Conservation (phyloP, 2,888 invertebrate genomes). For the Thereva unica region DNA sequence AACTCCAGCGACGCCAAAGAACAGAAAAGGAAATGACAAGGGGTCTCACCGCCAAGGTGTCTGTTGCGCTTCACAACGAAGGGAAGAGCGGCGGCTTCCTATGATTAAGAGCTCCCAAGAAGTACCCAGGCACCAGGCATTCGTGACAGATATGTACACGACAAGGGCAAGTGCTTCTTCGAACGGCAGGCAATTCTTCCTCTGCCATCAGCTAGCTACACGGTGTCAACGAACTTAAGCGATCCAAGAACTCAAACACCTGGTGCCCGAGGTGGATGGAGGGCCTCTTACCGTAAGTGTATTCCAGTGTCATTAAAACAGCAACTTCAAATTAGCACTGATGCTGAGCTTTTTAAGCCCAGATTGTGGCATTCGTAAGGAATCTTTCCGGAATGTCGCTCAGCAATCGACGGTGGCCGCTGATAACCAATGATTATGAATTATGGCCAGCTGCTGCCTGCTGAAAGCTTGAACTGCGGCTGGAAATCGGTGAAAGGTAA, state of each 20-base stretch:
- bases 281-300: slow-evolving; percentile 10
- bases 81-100: slow-evolving; percentile 3
- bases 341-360: not conserved
- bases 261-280: slow-evolving; percentile 8
- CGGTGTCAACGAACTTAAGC: slow-evolving; percentile 22
- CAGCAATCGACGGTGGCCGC: too few relatives aligned
- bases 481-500: slow-evolving; percentile 13
- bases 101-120: slow-evolving; percentile 6
- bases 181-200: slow-evolving; percentile 24
- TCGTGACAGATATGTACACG: slow-evolving; percentile 27
- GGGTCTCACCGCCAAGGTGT: slow-evolving; percentile 12
- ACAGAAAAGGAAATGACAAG: slow-evolving; percentile 28
- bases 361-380: slow-evolving; percentile 4
- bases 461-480: too few relatives aligned
- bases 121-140: slow-evolving; percentile 11
- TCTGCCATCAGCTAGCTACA: not conserved
- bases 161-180: slow-evolving; percentile 23
- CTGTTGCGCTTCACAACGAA: slow-evolving; percentile 8
- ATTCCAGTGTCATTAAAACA: slow-evolving; percentile 5
- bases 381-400: not conserved
- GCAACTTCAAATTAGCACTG: too few relatives aligned
- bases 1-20: slow-evolving; percentile 1
- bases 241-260: slow-evolving; percentile 7
- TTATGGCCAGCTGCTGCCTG: too few relatives aligned
- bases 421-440: too few relatives aligned